Evolutionary conservation across 2,888 invertebrate genomes (phyloP).

Genomic region (Ochropleura leucogaster): DNA sequence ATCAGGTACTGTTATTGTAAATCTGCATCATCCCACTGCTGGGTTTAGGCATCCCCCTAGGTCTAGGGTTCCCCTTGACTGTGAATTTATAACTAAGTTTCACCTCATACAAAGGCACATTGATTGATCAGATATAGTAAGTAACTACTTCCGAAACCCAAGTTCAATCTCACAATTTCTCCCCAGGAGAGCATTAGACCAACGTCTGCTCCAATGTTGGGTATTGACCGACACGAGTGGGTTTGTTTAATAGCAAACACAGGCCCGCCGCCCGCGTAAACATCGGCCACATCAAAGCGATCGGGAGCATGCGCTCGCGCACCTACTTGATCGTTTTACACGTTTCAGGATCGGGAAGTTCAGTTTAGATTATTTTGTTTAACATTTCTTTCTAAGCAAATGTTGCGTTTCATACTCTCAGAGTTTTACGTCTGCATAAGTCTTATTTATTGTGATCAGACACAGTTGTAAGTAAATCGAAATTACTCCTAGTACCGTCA

Average conservation of each 20-base stretch:
- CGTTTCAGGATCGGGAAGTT: conserved; percentile 33
- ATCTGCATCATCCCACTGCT: no score
- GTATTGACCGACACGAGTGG: conserved; percentile 73
- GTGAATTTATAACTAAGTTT: no score
- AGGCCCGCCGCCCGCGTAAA: conserved; percentile 82
- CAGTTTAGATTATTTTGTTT: background rate
- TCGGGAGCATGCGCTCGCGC: conserved; percentile 57
- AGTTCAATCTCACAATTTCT: conserved; percentile 26
- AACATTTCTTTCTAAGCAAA: background rate
- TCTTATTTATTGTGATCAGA: background rate
- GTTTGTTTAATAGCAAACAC: conserved; percentile 86
- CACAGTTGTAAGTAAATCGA: background rate
- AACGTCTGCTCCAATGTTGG: conserved; percentile 65
- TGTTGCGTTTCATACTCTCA: background rate
- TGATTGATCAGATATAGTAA: background rate
- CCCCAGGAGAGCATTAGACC: conserved; percentile 32
- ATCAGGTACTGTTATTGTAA: no score
- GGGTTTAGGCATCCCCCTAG: no score
- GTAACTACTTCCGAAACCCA: conserved; percentile 10
- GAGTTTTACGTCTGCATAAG: background rate
- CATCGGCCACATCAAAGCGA: conserved; percentile 87
- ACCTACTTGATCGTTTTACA: conserved; percentile 70
- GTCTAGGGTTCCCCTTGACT: no score
- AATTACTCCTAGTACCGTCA: background rate
- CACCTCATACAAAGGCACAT: background rate